These are phyloP conservation scores for Dynastes maya DNA, from an alignment of 2,888 invertebrate genomes.

Conservation along the genomic window DNA sequence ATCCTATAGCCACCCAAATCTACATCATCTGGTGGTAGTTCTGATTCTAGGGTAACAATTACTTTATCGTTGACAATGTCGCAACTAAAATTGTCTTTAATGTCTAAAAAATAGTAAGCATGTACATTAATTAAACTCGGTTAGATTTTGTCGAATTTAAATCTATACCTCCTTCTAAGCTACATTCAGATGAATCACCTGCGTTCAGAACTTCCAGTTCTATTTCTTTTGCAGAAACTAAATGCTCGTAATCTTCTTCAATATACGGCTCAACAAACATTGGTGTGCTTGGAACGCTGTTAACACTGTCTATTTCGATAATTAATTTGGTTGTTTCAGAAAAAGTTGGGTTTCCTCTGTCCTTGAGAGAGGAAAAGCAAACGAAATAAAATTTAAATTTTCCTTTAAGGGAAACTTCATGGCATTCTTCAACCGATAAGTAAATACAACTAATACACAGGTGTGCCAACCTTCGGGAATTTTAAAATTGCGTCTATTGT, in stretches of 20 bases:
- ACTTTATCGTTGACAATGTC: background rate
- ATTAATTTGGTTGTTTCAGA: slow-evolving; percentile 59
- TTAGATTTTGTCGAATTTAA: background rate
- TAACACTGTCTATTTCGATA: slow-evolving; percentile 67
- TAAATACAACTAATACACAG: too few species aligned
- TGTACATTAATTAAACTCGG: background rate
- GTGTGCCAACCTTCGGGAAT: too few species aligned
- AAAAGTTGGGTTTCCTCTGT: slow-evolving; percentile 54
- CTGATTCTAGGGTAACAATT: slow-evolving; percentile 30
- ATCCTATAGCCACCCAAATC: slow-evolving; percentile 1
- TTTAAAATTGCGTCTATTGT: too few species aligned
- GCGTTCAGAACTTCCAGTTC: background rate
- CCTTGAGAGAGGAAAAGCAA: slow-evolving; percentile 54
- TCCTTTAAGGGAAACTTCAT: too few species aligned
- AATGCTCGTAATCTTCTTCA: slow-evolving; percentile 67
- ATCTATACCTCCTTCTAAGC: background rate
- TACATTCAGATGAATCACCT: background rate
- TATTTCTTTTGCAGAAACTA: background rate
- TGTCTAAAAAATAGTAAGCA: slow-evolving; percentile 29
- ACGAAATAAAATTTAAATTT: too few species aligned
- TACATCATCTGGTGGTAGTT: slow-evolving; percentile 65
- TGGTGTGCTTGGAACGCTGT: slow-evolving; percentile 70
- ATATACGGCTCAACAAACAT: slow-evolving; percentile 71
- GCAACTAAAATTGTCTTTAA: slow-evolving; percentile 27
- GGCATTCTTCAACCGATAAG: too few species aligned